phyloP scores from a whole-genome alignment of 2,888 invertebrate genomes.

The Axea sp. region DNA sequence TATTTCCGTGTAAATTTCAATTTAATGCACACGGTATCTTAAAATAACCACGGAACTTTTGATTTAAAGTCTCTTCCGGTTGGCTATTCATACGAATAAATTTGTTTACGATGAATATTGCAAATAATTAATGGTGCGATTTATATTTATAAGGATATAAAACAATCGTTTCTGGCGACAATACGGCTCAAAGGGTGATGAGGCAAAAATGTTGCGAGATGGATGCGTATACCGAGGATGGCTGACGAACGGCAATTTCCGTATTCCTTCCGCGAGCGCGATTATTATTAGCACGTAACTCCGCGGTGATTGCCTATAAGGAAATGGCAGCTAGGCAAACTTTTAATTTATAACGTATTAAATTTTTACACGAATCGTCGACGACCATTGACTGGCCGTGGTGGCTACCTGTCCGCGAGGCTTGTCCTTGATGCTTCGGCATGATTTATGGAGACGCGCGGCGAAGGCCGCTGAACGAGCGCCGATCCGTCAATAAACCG shows the following conservation, averaged over 20 bases:
- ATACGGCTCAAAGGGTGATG: slow-evolving; percentile 2
- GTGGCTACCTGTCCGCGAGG: slow-evolving; percentile 57
- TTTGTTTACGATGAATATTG: slow-evolving; percentile 15
- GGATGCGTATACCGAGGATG: slow-evolving; percentile 14
- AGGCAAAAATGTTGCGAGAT: slow-evolving; percentile 3
- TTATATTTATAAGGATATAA: slow-evolving; percentile 30
- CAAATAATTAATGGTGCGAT: slow-evolving; percentile 25
- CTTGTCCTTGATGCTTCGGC: slow-evolving; percentile 65
- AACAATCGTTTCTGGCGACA: slow-evolving; percentile 33
- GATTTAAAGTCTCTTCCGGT: slow-evolving; percentile 5
- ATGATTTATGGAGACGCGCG: slow-evolving; percentile 71
- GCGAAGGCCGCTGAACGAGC: slow-evolving; percentile 64
- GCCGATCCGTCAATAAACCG: slow-evolving; percentile 67
- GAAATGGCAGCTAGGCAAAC: slow-evolving; percentile 67
- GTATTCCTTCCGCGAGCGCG: slow-evolving; percentile 39
- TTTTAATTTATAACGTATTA: slow-evolving; percentile 73
- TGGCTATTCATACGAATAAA: background rate
- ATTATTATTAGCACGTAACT: slow-evolving; percentile 60
- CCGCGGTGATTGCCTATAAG: slow-evolving; percentile 72
- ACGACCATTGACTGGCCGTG: slow-evolving; percentile 61
- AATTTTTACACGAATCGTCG: slow-evolving; percentile 63
- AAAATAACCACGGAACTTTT: slow-evolving; percentile 3
- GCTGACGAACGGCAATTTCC: slow-evolving; percentile 38
- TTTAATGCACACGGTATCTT: slow-evolving; percentile 2
- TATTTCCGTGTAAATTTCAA: slow-evolving; percentile 31